Evolutionary conservation across 2,888 invertebrate genomes (phyloP).

Genomic region (Heteromurus nitidus): DNA sequence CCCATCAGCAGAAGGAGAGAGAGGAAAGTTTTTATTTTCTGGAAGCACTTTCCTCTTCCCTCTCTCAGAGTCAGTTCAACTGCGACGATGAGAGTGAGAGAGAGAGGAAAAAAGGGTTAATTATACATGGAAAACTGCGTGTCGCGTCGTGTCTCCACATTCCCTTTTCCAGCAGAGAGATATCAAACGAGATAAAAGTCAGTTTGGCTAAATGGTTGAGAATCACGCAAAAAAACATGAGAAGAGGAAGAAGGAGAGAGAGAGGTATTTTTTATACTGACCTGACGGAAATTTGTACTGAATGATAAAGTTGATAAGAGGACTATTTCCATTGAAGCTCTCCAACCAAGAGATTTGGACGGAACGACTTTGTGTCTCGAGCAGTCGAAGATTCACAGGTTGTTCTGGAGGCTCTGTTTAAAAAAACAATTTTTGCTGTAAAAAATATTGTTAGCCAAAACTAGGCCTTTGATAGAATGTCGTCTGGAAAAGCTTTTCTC

Average conservation of each 20-base stretch:
- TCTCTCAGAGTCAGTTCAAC: neutral
- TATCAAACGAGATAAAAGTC: too few species aligned
- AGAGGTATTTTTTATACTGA: too few species aligned
- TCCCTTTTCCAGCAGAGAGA: too few species aligned
- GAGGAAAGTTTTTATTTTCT: neutral
- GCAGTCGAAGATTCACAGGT: constrained; percentile 89
- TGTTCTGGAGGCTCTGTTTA: constrained; percentile 88
- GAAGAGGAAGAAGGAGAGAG: too few species aligned
- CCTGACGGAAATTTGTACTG: constrained; percentile 91
- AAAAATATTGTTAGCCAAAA: too few species aligned
- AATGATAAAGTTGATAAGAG: constrained; percentile 90
- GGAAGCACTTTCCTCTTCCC: neutral
- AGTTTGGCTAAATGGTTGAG: too few species aligned
- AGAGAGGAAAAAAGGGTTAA: constrained; percentile 34
- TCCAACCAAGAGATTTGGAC: constrained; percentile 92
- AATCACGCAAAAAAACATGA: too few species aligned
- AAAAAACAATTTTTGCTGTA: constrained; percentile 4
- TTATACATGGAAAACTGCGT: constrained; percentile 19
- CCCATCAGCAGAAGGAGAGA: neutral
- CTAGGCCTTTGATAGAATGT: too few species aligned
- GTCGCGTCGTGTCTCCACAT: too few species aligned
- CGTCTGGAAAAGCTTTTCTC: too few species aligned
- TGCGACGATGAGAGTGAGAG: too few species aligned
- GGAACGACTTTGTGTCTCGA: constrained; percentile 88
- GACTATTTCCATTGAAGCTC: constrained; percentile 91